A percentile compares a stretch with the other conserved stretches of the same genome.
Conservation (phyloP, 2,797 vertebrate genomes). For the Sciurus carolinensis region DNA sequence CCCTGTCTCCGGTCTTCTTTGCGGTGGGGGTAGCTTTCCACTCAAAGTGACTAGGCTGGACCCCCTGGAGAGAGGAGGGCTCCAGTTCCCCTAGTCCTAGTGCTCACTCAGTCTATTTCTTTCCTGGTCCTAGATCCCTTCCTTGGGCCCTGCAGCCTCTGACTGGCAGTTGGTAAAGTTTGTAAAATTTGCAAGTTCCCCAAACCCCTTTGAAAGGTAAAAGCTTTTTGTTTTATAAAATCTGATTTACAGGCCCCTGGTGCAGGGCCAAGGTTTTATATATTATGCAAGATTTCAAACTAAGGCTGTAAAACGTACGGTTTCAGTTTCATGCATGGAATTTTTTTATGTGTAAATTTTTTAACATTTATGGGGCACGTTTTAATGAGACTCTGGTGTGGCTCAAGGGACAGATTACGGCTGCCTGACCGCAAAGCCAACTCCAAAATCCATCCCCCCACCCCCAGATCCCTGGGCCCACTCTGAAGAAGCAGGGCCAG, state of each 20-base stretch:
- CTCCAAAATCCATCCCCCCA: constrained; percentile 65
- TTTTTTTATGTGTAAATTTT: constrained; percentile 92
- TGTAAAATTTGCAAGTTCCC: constrained; percentile 91
- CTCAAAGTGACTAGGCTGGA: background rate
- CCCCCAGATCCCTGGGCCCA: constrained; percentile 34
- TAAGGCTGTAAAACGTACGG: constrained; percentile 88
- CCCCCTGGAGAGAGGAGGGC: background rate
- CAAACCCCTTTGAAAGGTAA: constrained; percentile 90
- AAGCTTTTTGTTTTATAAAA: constrained; percentile 90
- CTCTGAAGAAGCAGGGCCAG: constrained; percentile 45
- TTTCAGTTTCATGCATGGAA: constrained; percentile 88
- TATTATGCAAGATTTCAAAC: constrained; percentile 91
- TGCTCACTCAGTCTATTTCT: background rate
- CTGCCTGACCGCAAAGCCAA: constrained; percentile 81
- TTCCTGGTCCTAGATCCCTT: background rate
- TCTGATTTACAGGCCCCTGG: constrained; percentile 88
- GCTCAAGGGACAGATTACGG: constrained; percentile 86
- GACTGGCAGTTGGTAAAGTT: constrained; percentile 89
- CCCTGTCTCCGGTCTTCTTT: background rate
- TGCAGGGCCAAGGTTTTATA: constrained; percentile 90
- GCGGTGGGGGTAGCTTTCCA: background rate
- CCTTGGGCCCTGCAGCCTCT: constrained; percentile 71
- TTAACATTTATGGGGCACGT: constrained; percentile 90
- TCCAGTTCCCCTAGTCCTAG: background rate
- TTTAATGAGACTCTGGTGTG: constrained; percentile 90